phyloP scores from a whole-genome alignment of 2,888 invertebrate genomes.

The Parnassius orleans region DNA sequence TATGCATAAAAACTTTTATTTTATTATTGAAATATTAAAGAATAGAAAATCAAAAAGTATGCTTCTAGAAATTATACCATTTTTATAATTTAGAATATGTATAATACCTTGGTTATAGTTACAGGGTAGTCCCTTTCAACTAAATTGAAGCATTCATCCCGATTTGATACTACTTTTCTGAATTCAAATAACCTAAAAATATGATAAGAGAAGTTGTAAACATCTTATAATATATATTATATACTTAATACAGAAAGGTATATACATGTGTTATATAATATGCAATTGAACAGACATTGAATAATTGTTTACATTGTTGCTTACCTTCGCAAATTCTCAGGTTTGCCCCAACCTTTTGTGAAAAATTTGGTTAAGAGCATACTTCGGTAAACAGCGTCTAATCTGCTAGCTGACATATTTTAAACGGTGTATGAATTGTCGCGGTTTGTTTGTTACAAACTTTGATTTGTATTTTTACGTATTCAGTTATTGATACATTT shows the following conservation, averaged over 20 bases:
- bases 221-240: conserved; percentile 1
- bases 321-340: conserved; percentile 93
- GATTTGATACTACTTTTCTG: conserved; percentile 91
- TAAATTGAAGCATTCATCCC: conserved; percentile 90
- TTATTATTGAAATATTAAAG: neutral
- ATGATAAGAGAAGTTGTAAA: conserved; percentile 16
- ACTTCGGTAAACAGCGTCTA: conserved; percentile 92
- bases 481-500: conserved; percentile 51
- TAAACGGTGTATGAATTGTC: conserved; percentile 35
- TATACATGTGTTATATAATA: conserved; percentile 23
- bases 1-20: neutral
- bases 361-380: conserved; percentile 95
- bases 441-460: conserved; percentile 31
- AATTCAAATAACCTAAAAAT: conserved; percentile 92
- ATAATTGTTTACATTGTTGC: conserved; percentile 34
- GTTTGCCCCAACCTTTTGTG: conserved; percentile 97
- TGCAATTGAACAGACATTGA: conserved; percentile 24
- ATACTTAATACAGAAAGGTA: neutral
- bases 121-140: conserved; percentile 92
- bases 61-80: too few species aligned
- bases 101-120: conserved; percentile 89
- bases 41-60: neutral
- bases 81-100: conserved; percentile 2
- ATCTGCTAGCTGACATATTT: conserved; percentile 81
- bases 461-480: conserved; percentile 31